phyloP scores from a whole-genome alignment of 2,113 vertebrate species.

The Tiliqua scincoides region DNA sequence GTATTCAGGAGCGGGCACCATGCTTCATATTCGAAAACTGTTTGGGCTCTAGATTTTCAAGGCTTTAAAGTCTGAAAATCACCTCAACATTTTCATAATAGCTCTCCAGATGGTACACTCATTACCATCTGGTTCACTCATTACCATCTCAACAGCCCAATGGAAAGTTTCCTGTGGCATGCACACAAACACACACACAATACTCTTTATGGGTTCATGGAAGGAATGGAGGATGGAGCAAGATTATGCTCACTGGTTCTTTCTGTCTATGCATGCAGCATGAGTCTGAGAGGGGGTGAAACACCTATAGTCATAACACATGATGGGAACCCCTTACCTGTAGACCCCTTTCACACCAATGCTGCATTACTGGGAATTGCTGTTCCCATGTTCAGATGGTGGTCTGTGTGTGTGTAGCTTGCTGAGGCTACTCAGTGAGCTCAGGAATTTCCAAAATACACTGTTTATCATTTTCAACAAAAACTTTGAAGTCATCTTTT shows the following conservation, averaged over 20 bases:
- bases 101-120: neutral
- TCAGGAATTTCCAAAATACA: neutral
- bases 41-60: neutral
- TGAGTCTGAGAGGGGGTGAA: no score
- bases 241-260: no score
- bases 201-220: no score
- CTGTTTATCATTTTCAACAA: neutral
- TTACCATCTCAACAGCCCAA: neutral
- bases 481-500: neutral
- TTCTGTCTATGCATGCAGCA: no score
- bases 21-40: neutral
- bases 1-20: neutral
- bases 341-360: neutral
- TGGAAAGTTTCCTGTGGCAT: neutral
- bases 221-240: no score
- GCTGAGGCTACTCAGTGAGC: no score
- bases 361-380: neutral
- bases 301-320: no score
- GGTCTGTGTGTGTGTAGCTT: neutral
- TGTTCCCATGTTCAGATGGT: no score
- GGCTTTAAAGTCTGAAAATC: neutral
- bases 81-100: neutral
- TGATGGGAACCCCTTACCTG: no score
- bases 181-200: no score
- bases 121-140: neutral